phyloP scores from a whole-genome alignment of 1,140 invertebrate genomes.

The Thaumatotibia leucotreta region DNA sequence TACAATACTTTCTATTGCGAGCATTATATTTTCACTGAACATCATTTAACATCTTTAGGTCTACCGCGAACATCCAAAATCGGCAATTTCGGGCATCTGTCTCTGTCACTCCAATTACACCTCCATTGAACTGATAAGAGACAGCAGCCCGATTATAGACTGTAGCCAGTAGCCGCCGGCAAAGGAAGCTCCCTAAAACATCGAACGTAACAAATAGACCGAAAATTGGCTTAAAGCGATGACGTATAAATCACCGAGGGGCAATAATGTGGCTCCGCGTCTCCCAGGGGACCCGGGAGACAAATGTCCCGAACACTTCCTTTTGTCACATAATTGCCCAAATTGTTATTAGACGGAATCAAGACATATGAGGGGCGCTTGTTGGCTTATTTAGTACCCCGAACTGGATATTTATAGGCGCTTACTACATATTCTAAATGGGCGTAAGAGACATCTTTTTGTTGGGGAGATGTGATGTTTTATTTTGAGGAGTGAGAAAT shows the following conservation, averaged over 20 bases:
- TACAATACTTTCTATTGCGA: too few species aligned
- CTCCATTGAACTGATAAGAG: too few species aligned
- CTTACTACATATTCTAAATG: background rate
- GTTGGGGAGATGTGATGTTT: background rate
- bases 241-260: slow-evolving; percentile 58
- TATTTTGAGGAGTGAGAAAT: slow-evolving; percentile 37
- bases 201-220: slow-evolving; percentile 15
- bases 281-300: slow-evolving; percentile 38
- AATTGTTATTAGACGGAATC: slow-evolving; percentile 73
- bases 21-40: background rate
- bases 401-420: slow-evolving; percentile 57
- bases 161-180: background rate
- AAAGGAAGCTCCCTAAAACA: background rate
- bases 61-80: too few species aligned
- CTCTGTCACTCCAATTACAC: too few species aligned
- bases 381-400: slow-evolving; percentile 33
- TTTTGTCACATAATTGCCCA: slow-evolving; percentile 71
- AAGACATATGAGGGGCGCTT: slow-evolving; percentile 64
- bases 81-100: too few species aligned
- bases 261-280: slow-evolving; percentile 60
- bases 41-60: background rate
- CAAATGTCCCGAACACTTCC: slow-evolving; percentile 61
- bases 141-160: too few species aligned
- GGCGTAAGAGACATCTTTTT: background rate
- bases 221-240: slow-evolving; percentile 30